A percentile compares a stretch with the other conserved stretches of the same genome.
Evolutionary conservation across 2,888 invertebrate species (phyloP).

Genomic region (Chrysotoxum bicinctum): DNA sequence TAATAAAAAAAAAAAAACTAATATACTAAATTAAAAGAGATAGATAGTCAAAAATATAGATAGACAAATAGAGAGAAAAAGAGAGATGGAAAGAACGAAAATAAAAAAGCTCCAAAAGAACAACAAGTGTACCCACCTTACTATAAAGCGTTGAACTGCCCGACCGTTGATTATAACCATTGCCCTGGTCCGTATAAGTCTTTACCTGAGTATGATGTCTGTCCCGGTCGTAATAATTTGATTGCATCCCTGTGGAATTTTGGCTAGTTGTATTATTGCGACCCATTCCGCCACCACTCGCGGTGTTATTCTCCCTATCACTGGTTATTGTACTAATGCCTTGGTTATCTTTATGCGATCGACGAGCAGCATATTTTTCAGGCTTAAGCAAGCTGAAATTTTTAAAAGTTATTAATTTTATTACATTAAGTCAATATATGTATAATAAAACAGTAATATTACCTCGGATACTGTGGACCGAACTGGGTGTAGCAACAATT

Average conservation of each 20-base stretch:
- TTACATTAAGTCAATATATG: no score
- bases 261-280: conserved; percentile 80
- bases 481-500: conserved; percentile 98
- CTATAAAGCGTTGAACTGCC: conserved; percentile 89
- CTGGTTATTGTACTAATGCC: conserved; percentile 81
- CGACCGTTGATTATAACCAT: conserved; percentile 89
- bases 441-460: conserved; percentile 72
- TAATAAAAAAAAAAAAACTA: conserved; percentile 52
- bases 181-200: conserved; percentile 97
- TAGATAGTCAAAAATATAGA: conserved; percentile 50
- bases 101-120: conserved; percentile 82
- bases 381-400: conserved; percentile 85
- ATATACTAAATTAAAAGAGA: conserved; percentile 49
- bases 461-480: conserved; percentile 99
- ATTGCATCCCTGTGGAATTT: conserved; percentile 83
- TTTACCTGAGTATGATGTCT: conserved; percentile 94
- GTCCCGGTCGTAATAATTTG: conserved; percentile 82
- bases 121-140: conserved; percentile 87
- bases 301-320: conserved; percentile 83
- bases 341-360: conserved; percentile 83
- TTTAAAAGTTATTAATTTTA: no score
- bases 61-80: conserved; percentile 4
- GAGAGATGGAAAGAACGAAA: conserved; percentile 40
- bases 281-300: conserved; percentile 78
- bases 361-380: conserved; percentile 86